These are phyloP conservation scores for Pollenia labialis DNA, from an alignment of 2,888 invertebrate species.

Conservation along the genomic window DNA sequence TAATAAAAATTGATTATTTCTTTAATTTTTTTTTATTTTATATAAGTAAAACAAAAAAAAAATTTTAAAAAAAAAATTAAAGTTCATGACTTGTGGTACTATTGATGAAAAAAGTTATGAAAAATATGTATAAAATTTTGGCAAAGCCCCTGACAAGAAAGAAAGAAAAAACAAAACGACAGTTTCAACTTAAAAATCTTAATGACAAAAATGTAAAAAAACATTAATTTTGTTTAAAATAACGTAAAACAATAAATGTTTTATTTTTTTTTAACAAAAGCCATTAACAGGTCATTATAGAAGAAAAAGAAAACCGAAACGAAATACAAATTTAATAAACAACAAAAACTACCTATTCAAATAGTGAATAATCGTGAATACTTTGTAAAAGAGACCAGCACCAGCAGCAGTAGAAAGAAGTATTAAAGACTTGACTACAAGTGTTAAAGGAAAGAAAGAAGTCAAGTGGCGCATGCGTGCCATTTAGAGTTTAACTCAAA, in stretches of 20 bases:
- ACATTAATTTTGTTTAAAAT: background rate
- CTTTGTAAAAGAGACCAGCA: slow-evolving; percentile 22
- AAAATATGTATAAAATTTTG: background rate
- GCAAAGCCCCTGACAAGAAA: background rate
- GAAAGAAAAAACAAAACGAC: background rate
- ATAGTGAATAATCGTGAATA: slow-evolving; percentile 35
- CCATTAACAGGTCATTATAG: slow-evolving; percentile 43
- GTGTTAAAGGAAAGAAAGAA: slow-evolving; percentile 23
- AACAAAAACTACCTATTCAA: slow-evolving; percentile 22
- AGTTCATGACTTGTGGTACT: slow-evolving; percentile 7
- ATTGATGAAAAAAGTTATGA: background rate
- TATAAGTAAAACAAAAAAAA: background rate
- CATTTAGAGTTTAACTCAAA: slow-evolving; percentile 61
- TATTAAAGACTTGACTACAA: slow-evolving; percentile 1
- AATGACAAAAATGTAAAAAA: background rate
- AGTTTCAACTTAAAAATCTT: background rate
- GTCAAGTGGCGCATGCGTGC: slow-evolving; percentile 71
- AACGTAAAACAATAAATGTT: slow-evolving; percentile 22
- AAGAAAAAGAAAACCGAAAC: slow-evolving; percentile 2
- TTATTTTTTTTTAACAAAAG: background rate
- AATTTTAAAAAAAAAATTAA: background rate
- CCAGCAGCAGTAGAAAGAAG: background rate
- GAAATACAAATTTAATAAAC: background rate
- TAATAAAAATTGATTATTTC: slow-evolving; percentile 25
- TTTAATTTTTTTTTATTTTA: background rate